phyloP scores from a whole-genome alignment of 2,113 vertebrate species.

The Entomyzon cyanotis region DNA sequence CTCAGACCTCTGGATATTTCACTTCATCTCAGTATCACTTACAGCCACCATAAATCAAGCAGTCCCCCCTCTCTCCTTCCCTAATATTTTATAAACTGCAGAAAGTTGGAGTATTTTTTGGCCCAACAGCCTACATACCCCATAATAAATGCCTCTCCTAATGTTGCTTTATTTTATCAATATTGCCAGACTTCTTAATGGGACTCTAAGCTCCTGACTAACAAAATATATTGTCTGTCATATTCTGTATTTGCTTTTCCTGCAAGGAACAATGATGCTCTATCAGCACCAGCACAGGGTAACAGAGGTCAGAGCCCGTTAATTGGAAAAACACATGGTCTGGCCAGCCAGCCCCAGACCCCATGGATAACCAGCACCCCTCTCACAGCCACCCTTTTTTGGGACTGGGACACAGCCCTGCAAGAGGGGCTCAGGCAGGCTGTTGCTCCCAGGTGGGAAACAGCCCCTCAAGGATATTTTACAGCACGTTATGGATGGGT shows the following conservation, averaged over 20 bases:
- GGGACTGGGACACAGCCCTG: neutral
- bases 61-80: conserved; percentile 17
- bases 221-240: conserved; percentile 77
- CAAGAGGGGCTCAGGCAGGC: neutral
- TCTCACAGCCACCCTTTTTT: neutral
- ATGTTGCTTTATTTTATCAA: conserved; percentile 69
- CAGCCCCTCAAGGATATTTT: neutral
- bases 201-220: conserved; percentile 66
- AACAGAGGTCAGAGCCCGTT: conserved; percentile 47
- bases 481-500: neutral
- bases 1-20: conserved; percentile 61
- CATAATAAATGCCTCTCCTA: conserved; percentile 72
- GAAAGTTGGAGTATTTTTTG: conserved; percentile 65
- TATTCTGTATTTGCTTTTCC: conserved; percentile 74
- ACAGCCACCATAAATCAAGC: conserved; percentile 69
- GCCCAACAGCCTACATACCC: conserved; percentile 38
- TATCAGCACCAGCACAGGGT: conserved; percentile 47
- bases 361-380: neutral
- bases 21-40: conserved; percentile 67
- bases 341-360: neutral
- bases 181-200: conserved; percentile 70
- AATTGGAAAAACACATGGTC: conserved; percentile 52
- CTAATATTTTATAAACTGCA: conserved; percentile 71
- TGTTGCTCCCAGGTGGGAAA: neutral
- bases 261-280: conserved; percentile 66